These are phyloP conservation scores for Harpalus rufipes DNA, from an alignment of 2,888 invertebrate species.

Conservation along the genomic window DNA sequence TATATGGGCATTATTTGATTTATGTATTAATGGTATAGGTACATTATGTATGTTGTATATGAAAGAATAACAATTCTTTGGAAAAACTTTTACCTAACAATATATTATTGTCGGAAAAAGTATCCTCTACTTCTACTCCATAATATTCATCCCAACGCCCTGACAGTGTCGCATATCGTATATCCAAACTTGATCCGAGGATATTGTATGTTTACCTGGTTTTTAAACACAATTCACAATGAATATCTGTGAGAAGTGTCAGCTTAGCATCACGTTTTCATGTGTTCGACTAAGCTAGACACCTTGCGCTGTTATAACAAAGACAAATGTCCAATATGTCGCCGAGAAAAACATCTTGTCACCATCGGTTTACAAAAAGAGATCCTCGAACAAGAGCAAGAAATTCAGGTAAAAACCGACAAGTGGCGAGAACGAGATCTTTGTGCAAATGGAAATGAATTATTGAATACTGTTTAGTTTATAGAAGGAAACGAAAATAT, in stretches of 20 bases:
- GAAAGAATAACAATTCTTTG: too few relatives aligned
- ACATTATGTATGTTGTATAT: too few relatives aligned
- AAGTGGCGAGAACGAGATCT: background rate
- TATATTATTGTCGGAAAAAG: background rate
- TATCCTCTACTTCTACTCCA: background rate
- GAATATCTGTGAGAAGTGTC: slow-evolving; percentile 43
- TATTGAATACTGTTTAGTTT: background rate
- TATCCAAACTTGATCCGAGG: background rate
- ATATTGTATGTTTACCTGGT: slow-evolving; percentile 35
- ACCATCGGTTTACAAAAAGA: slow-evolving; percentile 28
- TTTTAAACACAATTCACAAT: slow-evolving; percentile 51
- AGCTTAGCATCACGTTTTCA: slow-evolving; percentile 45
- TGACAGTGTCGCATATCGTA: background rate
- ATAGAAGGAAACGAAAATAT: too few relatives aligned
- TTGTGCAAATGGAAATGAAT: background rate
- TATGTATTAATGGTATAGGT: too few relatives aligned
- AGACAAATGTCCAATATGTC: slow-evolving; percentile 46
- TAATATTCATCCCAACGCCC: background rate
- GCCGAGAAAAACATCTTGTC: slow-evolving; percentile 29
- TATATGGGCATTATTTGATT: too few relatives aligned
- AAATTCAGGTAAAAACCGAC: slow-evolving; percentile 24
- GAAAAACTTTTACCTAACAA: background rate
- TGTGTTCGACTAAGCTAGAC: slow-evolving; percentile 18
- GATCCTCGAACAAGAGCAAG: background rate
- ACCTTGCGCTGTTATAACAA: slow-evolving; percentile 32